These are phyloP conservation scores for Coreoperca whiteheadi DNA, from an alignment of 2,113 vertebrate species.

Conservation along the genomic window DNA sequence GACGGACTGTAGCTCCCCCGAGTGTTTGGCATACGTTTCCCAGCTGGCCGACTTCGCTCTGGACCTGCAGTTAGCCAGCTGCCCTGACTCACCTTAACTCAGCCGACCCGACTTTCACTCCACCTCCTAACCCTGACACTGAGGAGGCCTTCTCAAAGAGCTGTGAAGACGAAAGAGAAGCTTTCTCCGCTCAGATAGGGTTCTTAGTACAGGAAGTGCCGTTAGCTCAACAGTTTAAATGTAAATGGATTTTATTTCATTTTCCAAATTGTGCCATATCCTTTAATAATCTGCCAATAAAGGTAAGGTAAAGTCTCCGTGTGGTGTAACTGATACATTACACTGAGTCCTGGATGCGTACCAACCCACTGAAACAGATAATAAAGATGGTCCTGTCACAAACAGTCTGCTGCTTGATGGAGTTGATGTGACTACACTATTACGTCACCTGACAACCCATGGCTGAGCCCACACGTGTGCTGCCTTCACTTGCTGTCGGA, in stretches of 20 bases:
- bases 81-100: not conserved
- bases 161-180: not conserved
- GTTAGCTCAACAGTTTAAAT: not conserved
- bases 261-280: not conserved
- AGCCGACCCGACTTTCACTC: not conserved
- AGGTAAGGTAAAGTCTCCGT: not conserved
- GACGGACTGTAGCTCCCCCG: not conserved
- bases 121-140: not conserved
- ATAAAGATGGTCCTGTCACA: too few relatives aligned
- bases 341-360: too few relatives aligned
- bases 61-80: slow-evolving; percentile 32
- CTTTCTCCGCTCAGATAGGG: not conserved
- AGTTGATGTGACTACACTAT: too few relatives aligned
- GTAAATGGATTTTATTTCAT: not conserved
- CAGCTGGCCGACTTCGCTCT: not conserved
- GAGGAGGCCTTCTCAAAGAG: not conserved
- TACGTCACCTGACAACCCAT: too few relatives aligned
- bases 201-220: not conserved
- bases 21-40: not conserved
- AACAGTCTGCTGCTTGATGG: not conserved
- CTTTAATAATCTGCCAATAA: not conserved
- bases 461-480: too few relatives aligned
- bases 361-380: too few relatives aligned
- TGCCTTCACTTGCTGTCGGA: not conserved
- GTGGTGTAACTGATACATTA: not conserved